These are phyloP conservation scores for Epiblema foenella DNA, from an alignment of 2,888 invertebrate species.

Conservation along the genomic window DNA sequence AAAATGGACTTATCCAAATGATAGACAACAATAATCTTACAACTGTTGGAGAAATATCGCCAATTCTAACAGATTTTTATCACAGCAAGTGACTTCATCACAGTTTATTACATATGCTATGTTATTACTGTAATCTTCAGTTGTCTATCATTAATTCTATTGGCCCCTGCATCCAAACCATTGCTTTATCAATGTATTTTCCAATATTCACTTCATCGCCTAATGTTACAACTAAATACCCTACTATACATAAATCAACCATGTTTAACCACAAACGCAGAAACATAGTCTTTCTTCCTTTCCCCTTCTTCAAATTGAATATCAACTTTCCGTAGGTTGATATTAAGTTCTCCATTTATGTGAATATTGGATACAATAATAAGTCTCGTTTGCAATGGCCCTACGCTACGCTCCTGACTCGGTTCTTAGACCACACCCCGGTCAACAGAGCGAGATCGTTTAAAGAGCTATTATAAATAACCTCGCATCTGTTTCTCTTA, in stretches of 20 bases:
- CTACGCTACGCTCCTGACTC: constrained; percentile 81
- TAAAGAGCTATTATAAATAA: constrained; percentile 55
- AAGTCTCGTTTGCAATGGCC: constrained; percentile 57
- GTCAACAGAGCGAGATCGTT: constrained; percentile 76
- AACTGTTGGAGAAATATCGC: neutral
- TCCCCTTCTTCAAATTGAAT: neutral
- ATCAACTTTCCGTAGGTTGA: neutral
- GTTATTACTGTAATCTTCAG: neutral
- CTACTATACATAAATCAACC: neutral
- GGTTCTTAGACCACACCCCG: constrained; percentile 82
- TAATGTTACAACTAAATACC: neutral
- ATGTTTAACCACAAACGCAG: constrained; percentile 3
- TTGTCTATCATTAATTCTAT: constrained; percentile 58
- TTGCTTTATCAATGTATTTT: constrained; percentile 69
- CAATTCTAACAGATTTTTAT: neutral
- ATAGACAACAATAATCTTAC: constrained; percentile 42
- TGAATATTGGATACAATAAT: constrained; percentile 46
- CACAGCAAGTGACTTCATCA: neutral
- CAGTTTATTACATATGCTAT: neutral
- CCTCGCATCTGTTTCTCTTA: constrained; percentile 74
- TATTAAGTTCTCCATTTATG: constrained; percentile 15
- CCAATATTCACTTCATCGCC: constrained; percentile 73
- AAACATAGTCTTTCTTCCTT: neutral
- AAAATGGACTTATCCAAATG: constrained; percentile 47
- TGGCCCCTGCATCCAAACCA: constrained; percentile 73